Base-by-base conservation (phyloP, 1,140 invertebrate species). In the Branchinecta lindahli region DNA sequence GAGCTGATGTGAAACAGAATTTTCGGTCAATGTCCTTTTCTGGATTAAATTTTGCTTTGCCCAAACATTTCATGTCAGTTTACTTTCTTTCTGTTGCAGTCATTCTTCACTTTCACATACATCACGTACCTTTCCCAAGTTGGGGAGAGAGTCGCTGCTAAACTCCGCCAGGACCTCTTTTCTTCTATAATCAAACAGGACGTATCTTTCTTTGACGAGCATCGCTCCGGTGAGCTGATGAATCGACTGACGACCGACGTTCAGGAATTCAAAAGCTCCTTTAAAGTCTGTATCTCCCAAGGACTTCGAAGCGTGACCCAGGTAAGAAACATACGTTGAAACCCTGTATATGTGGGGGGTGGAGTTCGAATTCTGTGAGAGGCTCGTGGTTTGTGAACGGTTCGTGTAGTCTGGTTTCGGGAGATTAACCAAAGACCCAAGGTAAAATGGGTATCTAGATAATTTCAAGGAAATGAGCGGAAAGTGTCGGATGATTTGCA, bases 241-340 rank as follows among this genome's bases (percentile, higher is more conserved):
- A 93, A 91, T 79, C 86, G 90, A 76, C 79, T 97, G 69, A 95
- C 92, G 44, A 85, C 87, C 73, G 94, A 98, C 83, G 88, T 97
- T 20, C 94, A 97, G 80, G 94, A 97, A 75, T 97, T 97, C 76
- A 97, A 98, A 81, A 94, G 92, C 75, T 90, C 90, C 7, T 97
- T 97, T 76, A 97, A 97, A 79, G 84, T 89, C 73, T 88, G 87
- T 66, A 86, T 97, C 70, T 91, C 93, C 7, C 91, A 94, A 78
- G 94, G 94, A 3, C 76, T 96, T 52, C 82, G 90, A 74, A 92
- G 90, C 70, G 77, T 84, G 15, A 88, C 91, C 10, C 93, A 96
- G 82, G 87, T 90, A 73, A 69, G 73, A 66, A 52, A 20, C 68
- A 65, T n/a, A n/a, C n/a, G n/a, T n/a, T n/a, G n/a, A n/a, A n/a